Evolutionary conservation across 2,888 invertebrate species (phyloP).

Genomic region (Oxycera nigricornis): DNA sequence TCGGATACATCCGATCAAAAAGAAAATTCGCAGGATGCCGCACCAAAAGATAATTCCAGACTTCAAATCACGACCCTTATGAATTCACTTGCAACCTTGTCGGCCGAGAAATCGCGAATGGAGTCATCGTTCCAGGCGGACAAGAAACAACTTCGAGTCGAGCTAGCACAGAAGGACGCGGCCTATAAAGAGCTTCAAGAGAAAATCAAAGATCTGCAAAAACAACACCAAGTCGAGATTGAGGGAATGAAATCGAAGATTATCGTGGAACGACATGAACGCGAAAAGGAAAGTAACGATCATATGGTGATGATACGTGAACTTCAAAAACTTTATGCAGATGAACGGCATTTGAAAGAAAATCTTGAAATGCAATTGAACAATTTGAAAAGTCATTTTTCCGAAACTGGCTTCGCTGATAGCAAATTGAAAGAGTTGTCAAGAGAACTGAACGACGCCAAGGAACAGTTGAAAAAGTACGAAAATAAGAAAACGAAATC

Average conservation of each 20-base stretch:
- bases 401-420: conserved; percentile 55
- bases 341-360: conserved; percentile 78
- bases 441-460: conserved; percentile 70
- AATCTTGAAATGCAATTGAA: conserved; percentile 72
- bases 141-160: conserved; percentile 69
- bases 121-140: conserved; percentile 83
- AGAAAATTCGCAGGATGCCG: conserved; percentile 21
- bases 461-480: conserved; percentile 69
- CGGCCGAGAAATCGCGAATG: conserved; percentile 83
- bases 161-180: conserved; percentile 63
- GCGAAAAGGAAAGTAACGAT: conserved; percentile 81
- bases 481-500: conserved; percentile 58
- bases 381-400: conserved; percentile 63
- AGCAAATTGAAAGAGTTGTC: conserved; percentile 64
- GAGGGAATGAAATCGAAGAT: conserved; percentile 76
- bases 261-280: conserved; percentile 78
- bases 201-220: conserved; percentile 67
- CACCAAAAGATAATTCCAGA: conserved; percentile 50
- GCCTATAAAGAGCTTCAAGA: conserved; percentile 67
- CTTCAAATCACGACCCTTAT: conserved; percentile 69
- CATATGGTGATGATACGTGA: conserved; percentile 80
- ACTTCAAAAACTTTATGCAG: conserved; percentile 76
- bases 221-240: conserved; percentile 67
- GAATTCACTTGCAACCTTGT: conserved; percentile 77
- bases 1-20: conserved; percentile 16